Base-by-base conservation (phyloP, 2,113 vertebrate species). In the Menura novaehollandiae region DNA sequence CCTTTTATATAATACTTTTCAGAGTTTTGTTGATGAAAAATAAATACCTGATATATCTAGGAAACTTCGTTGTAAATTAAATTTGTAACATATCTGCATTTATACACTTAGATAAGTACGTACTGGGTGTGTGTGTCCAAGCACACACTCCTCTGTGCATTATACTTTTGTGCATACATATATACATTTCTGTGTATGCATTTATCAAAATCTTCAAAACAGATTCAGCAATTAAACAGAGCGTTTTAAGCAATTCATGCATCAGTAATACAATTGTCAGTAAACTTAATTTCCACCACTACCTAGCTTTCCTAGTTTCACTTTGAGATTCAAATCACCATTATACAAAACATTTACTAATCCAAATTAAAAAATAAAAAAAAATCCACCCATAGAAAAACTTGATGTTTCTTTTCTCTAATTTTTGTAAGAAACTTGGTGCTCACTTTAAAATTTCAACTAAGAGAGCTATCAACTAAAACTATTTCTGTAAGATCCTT, bases 21-120 rank as follows among this genome's bases (percentile, higher is more conserved):
- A 78, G 62, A 87, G 56, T 68, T 82, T 89, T 49, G 53, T 49
- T 93, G 33, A 94, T 88, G 30, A 88, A 86, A 92, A 96, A 94
- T 60, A 94, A 83, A 91, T 72, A 64, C 18, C 33, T 0, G 7
- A 15, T 77, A 88, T 26, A 97, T 64, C 35, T 51, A 88, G 44
- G 82, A 89, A 88, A 51, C 28, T 39, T 49, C 39, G 15, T 24
- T 62, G 74, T 51, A 94, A 96, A 95, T 73, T 75, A 91, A 76
- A 93, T 89, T 60, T 62, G 22, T 33, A 75, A 67, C 14, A 19
- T 51, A 63, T 8, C 4, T 59, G 12, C 15, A 80, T 41, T 76
- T 79, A 74, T 62, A 84, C 12, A 74, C 12, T 35, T 77, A 20
- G 28, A 33, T 69, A 84, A 62, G 30, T 41, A 66, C 0, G 1